Base-by-base conservation (phyloP, 2,113 vertebrate genomes). In the Monopterus albus region DNA sequence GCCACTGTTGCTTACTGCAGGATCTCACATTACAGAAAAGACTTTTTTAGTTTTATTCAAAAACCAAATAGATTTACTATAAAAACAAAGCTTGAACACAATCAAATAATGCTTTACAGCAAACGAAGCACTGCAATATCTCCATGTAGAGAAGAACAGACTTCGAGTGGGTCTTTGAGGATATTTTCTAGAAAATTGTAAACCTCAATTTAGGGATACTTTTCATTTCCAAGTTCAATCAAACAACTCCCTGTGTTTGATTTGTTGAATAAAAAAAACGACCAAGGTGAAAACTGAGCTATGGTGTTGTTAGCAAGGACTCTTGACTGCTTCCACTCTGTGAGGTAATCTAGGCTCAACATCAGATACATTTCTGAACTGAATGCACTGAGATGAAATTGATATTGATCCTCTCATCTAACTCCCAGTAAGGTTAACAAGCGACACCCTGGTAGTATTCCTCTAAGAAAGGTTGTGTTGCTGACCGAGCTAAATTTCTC, bases 371-470 rank as follows among this genome's bases (percentile, higher is more conserved):
- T 68, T 43, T 53, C 62, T 70, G 53, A 66, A 60, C 46, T 26
- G 21, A 50, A 36, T 29, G 21, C 52, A 29, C 68, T 31, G 15
- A 50, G 9, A 68, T 51, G 15, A 60, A 85, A 72, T 75, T 72
- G 42, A 69, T 79, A 71, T 82, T 42, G 78, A 82, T 67, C 57
- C 7, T 14, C 21, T 60, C 10, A 17, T 64, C 62, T 31, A 38
- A 35, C 33, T 71, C 43, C 0, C 7, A 18, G 31, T 40, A 17
- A 53, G 36, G 38, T 50, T 80, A 63, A 72, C 65, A 78, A 63
- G 46, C 36, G 26, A 11, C 9, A 45, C 18, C 25, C 43, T 66
- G 36, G 57, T 31, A 38, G 29, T 35, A 12, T 18, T 35, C 21
- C 36, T 78, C n/a, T 28, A 57, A 53, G 35, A 53, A 61, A 29